A percentile compares a stretch with the other conserved stretches of the same genome.
These are phyloP conservation scores for Anguilla marmorata DNA, from an alignment of 2,797 vertebrate species.

Conservation along the genomic window DNA sequence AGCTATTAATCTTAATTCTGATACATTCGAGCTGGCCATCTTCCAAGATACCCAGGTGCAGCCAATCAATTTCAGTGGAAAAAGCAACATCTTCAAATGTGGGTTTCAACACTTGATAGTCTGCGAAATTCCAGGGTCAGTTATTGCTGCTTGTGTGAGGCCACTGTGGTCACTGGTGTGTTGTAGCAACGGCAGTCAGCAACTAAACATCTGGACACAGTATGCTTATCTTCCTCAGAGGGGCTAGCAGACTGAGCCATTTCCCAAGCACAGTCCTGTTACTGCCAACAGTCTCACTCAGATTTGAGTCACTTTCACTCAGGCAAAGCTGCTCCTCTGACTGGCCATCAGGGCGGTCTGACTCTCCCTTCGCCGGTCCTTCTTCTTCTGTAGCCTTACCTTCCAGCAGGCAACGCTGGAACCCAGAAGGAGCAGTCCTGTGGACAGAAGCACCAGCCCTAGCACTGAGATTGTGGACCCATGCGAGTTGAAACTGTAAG, in stretches of 20 bases:
- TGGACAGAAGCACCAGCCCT: constrained; percentile 81
- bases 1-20: constrained; percentile 26
- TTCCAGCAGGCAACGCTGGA: constrained; percentile 85
- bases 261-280: constrained; percentile 4
- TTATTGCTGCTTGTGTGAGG: not conserved
- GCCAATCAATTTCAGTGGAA: constrained; percentile 14
- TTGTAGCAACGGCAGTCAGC: constrained; percentile 1
- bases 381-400: constrained; percentile 71
- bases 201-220: constrained; percentile 29
- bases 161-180: constrained; percentile 11
- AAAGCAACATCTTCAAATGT: not conserved
- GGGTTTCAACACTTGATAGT: not conserved
- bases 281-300: constrained; percentile 2
- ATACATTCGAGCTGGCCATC: constrained; percentile 34
- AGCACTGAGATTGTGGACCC: constrained; percentile 88
- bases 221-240: constrained; percentile 16
- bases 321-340: constrained; percentile 72
- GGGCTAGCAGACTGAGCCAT: not conserved
- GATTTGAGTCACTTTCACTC: constrained; percentile 35
- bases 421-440: constrained; percentile 78
- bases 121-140: not conserved
- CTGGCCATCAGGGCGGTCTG: constrained; percentile 81
- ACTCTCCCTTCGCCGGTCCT: constrained; percentile 80
- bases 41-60: constrained; percentile 45
- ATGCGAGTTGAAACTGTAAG: constrained; percentile 88